Conservation (phyloP, 2,113 vertebrate genomes). For the Silurus meridionalis region DNA sequence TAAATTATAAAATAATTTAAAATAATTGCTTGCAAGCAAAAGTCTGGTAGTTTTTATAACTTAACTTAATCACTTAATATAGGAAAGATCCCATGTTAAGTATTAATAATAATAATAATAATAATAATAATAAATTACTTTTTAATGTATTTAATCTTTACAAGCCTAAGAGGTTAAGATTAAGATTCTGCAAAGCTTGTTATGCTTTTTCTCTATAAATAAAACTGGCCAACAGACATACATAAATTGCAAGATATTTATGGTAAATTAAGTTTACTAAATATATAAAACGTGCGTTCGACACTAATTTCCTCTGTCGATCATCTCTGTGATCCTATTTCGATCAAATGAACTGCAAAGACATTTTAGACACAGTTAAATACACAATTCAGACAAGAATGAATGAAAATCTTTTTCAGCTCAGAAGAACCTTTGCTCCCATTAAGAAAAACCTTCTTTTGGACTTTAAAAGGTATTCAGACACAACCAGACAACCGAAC, state of each 20-base stretch:
- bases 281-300: neutral
- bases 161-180: neutral
- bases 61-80: neutral
- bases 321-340: neutral
- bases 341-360: neutral
- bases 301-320: neutral
- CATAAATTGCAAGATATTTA: neutral
- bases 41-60: neutral
- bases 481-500: neutral
- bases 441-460: neutral
- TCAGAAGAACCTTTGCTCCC: slow-evolving; percentile 10
- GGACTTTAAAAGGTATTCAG: neutral
- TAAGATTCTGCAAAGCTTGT: neutral
- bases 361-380: slow-evolving; percentile 5
- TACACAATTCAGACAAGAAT: neutral
- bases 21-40: neutral
- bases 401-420: neutral
- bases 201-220: neutral
- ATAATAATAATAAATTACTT: no score
- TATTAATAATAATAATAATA: no score
- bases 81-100: neutral
- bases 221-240: neutral
- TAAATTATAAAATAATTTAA: neutral
- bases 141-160: neutral
- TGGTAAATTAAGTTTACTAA: neutral